These are phyloP conservation scores for Drosophila ambigua DNA, from an alignment of 1,140 invertebrate species.

Conservation along the genomic window DNA sequence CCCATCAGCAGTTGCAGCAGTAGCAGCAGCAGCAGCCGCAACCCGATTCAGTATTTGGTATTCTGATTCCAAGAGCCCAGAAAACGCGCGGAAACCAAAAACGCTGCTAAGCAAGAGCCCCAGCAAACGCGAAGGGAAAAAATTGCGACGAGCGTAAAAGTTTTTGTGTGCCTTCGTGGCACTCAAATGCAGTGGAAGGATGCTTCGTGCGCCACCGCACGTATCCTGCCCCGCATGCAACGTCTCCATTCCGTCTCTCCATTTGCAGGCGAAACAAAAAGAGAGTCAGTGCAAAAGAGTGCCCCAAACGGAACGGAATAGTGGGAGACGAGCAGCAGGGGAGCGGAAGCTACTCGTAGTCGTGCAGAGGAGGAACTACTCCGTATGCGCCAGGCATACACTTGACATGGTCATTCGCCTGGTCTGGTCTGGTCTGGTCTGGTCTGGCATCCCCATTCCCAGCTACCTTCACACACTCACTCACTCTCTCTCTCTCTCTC, in stretches of 20 bases:
- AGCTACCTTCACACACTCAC: neutral
- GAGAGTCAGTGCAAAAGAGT: conserved; percentile 10
- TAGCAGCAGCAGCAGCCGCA: conserved; percentile 3
- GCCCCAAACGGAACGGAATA: conserved; percentile 9
- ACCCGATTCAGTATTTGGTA: neutral
- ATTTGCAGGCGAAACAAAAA: conserved; percentile 15
- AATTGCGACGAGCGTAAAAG: conserved; percentile 44
- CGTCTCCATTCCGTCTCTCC: conserved; percentile 16
- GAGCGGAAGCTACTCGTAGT: neutral
- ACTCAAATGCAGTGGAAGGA: too few species aligned
- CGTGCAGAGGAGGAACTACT: neutral
- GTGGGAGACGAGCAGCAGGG: conserved; percentile 7
- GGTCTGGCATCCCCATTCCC: conserved; percentile 32
- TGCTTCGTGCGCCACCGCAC: too few species aligned
- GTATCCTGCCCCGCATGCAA: too few species aligned
- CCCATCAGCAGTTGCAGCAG: too few species aligned
- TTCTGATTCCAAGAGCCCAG: conserved; percentile 9
- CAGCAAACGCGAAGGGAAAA: conserved; percentile 22
- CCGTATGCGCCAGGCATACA: conserved; percentile 34
- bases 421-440: conserved; percentile 15
- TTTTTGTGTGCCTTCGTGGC: conserved; percentile 36
- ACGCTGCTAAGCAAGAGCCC: neutral
- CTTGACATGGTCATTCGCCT: conserved; percentile 71
- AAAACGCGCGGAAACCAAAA: conserved; percentile 16
- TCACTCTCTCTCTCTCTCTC: neutral